These are phyloP conservation scores for Arctocebus calabarensis DNA, from an alignment of 2,797 vertebrate species.

Conservation along the genomic window DNA sequence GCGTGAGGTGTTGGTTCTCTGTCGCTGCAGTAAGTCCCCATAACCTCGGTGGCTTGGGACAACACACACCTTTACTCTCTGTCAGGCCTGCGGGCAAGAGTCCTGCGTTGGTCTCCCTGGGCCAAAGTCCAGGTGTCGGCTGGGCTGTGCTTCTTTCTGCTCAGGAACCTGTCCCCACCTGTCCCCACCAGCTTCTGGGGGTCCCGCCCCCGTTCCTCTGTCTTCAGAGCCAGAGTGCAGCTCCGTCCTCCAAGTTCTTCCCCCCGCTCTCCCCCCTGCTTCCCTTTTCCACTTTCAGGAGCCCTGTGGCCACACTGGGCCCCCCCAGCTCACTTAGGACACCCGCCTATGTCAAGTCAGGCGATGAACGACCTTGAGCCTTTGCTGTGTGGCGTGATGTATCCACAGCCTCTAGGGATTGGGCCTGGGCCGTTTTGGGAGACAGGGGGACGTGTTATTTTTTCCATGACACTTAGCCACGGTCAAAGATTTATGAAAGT, in stretches of 20 bases:
- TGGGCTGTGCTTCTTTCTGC: neutral
- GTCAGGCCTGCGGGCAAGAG: neutral
- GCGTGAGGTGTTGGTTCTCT: neutral
- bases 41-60: rapidly evolving
- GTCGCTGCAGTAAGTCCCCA: rapidly evolving
- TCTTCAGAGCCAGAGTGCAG: rapidly evolving
- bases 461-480: neutral
- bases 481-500: neutral
- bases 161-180: neutral
- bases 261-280: neutral
- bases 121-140: rapidly evolving
- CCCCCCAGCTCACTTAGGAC: neutral
- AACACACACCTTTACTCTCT: rapidly evolving
- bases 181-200: neutral
- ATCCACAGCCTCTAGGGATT: neutral
- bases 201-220: rapidly evolving
- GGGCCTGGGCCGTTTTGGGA: neutral
- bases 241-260: neutral
- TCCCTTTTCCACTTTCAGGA: neutral
- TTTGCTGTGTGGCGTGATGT: rapidly evolving
- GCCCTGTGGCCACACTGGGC: neutral
- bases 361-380: neutral
- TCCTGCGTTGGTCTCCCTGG: rapidly evolving
- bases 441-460: too few species aligned
- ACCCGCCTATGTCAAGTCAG: too few species aligned